phyloP scores from a whole-genome alignment of 2,797 vertebrate species.

The Falco novaeseelandiae region DNA sequence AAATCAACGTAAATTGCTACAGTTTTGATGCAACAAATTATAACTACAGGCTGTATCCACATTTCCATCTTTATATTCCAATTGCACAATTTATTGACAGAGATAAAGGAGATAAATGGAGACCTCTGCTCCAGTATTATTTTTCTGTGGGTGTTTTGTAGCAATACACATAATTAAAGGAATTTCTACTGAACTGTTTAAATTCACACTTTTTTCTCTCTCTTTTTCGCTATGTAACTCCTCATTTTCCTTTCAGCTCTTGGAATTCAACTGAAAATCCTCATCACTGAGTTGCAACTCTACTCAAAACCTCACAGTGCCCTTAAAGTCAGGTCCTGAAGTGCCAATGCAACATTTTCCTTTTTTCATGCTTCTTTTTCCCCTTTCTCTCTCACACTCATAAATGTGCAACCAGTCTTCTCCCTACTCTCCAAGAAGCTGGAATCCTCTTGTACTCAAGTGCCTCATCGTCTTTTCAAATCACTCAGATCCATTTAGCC shows the following conservation, averaged over 20 bases:
- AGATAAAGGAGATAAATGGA: not conserved
- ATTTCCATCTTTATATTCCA: not conserved
- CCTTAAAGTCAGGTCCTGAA: not conserved
- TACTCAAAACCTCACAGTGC: not conserved
- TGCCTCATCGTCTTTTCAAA: not conserved
- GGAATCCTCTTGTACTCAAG: not conserved
- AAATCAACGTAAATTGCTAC: not conserved
- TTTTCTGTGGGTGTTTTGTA: not conserved
- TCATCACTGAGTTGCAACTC: not conserved
- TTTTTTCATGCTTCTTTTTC: not conserved
- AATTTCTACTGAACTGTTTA: not conserved
- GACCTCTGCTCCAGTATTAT: not conserved
- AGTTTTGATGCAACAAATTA: not conserved
- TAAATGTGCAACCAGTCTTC: rapidly evolving
- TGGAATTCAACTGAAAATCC: not conserved
- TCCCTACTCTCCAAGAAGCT: not conserved
- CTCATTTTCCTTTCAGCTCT: not conserved
- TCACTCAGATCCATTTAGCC: not conserved
- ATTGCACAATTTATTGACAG: not conserved
- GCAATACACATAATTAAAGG: not conserved
- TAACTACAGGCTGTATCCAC: not conserved
- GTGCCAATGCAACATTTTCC: rapidly evolving
- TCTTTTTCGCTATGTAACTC: not conserved
- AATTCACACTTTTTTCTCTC: not conserved
- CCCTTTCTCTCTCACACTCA: not conserved